phyloP scores from a whole-genome alignment of 1,140 invertebrate genomes.

The Temnothorax curvispinosus region DNA sequence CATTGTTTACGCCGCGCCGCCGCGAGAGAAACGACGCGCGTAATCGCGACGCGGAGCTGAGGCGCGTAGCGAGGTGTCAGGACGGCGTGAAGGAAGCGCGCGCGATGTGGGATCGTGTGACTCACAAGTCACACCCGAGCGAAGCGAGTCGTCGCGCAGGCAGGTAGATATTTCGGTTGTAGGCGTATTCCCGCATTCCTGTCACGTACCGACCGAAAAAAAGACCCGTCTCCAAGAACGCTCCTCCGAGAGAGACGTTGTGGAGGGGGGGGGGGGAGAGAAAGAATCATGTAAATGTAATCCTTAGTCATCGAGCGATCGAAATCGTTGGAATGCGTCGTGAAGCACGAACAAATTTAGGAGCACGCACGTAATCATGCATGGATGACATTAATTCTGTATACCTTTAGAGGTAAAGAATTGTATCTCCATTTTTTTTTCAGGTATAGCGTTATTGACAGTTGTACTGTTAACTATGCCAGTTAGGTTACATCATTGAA shows the following conservation, averaged over 20 bases:
- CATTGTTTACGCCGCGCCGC: no score
- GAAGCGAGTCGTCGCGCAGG: slow-evolving; percentile 46
- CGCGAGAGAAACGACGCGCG: not conserved
- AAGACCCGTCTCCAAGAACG: not conserved
- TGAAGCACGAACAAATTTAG: not conserved
- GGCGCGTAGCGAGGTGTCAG: slow-evolving; percentile 45
- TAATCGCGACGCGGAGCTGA: not conserved
- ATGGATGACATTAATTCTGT: no score
- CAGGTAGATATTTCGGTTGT: slow-evolving; percentile 66
- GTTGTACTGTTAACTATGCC: no score
- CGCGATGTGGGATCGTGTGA: slow-evolving; percentile 56
- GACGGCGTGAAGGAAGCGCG: slow-evolving; percentile 45
- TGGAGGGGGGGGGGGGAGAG: no score
- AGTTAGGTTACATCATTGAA: no score
- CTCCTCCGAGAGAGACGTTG: not conserved
- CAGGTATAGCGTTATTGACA: no score
- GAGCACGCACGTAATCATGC: not conserved
- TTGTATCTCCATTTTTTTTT: no score
- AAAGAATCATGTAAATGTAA: slow-evolving; percentile 28
- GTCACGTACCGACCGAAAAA: slow-evolving; percentile 37
- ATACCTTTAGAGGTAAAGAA: no score
- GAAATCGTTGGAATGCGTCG: not conserved
- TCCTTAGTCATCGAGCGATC: not conserved
- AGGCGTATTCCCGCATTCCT: slow-evolving; percentile 67
- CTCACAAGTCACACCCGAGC: slow-evolving; percentile 38